Conservation (phyloP, 2,888 invertebrate genomes). For the Adelognathus sp. region DNA sequence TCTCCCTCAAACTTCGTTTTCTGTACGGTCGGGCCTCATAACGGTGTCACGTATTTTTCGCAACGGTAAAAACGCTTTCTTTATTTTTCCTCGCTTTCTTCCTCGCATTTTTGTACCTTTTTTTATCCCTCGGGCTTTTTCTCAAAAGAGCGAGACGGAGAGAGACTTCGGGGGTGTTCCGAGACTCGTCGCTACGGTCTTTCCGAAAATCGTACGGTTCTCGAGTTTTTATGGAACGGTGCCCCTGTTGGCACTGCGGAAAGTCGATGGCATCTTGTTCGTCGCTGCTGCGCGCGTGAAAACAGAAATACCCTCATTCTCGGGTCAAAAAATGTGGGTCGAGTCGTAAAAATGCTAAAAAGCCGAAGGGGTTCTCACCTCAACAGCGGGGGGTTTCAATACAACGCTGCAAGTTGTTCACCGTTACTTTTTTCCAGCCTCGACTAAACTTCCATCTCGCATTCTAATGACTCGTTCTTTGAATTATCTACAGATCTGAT, state of each 20-base stretch:
- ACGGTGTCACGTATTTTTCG: slow-evolving; percentile 58
- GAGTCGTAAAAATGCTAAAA: slow-evolving; percentile 66
- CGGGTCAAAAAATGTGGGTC: slow-evolving; percentile 66
- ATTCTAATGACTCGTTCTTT: slow-evolving; percentile 12
- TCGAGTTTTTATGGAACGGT: slow-evolving; percentile 69
- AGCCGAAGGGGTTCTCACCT: slow-evolving; percentile 35
- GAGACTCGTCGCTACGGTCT: slow-evolving; percentile 18
- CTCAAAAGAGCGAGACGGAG: background rate
- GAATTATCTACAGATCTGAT: background rate
- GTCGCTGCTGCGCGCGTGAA: slow-evolving; percentile 3
- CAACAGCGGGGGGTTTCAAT: slow-evolving; percentile 41
- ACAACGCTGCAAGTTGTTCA: slow-evolving; percentile 31
- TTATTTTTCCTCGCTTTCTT: slow-evolving; percentile 31
- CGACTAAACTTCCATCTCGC: slow-evolving; percentile 5
- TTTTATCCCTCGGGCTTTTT: slow-evolving; percentile 6
- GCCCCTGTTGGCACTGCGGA: slow-evolving; percentile 14
- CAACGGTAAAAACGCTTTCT: slow-evolving; percentile 57
- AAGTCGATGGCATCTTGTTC: background rate
- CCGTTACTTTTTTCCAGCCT: slow-evolving; percentile 40
- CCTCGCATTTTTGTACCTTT: slow-evolving; percentile 16
- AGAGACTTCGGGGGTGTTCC: background rate
- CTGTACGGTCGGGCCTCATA: slow-evolving; percentile 53
- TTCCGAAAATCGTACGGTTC: slow-evolving; percentile 61
- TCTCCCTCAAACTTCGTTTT: slow-evolving; percentile 39
- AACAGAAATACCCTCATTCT: slow-evolving; percentile 16